phyloP scores from a whole-genome alignment of 2,888 invertebrate genomes.

The Taphrorychus bicolor region DNA sequence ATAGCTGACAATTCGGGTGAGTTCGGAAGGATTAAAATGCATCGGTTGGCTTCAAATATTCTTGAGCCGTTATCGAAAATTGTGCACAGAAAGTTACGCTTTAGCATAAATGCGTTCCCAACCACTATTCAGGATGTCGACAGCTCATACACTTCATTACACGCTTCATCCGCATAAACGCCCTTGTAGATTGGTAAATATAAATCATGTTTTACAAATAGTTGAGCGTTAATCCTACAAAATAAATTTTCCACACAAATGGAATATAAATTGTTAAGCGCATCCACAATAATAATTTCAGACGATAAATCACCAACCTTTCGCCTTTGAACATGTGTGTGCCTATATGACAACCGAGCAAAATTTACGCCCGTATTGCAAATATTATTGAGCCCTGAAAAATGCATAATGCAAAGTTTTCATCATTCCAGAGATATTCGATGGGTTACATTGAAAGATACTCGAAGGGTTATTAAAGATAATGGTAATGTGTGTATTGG shows the following conservation, averaged over 20 bases:
- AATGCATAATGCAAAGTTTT: too few relatives aligned
- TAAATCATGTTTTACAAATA: slow-evolving; percentile 11
- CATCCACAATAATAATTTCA: slow-evolving; percentile 14
- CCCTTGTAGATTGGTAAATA: slow-evolving; percentile 11
- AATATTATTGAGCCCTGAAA: too few relatives aligned
- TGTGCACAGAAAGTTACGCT: neutral
- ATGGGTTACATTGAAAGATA: too few relatives aligned
- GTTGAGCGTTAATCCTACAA: slow-evolving; percentile 8
- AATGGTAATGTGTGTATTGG: too few relatives aligned
- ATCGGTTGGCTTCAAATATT: neutral
- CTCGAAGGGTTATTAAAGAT: too few relatives aligned
- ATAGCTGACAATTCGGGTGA: neutral
- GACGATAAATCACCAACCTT: slow-evolving; percentile 12
- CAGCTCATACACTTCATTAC: slow-evolving; percentile 15
- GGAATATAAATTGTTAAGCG: slow-evolving; percentile 15
- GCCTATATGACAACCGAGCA: neutral
- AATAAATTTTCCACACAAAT: slow-evolving; percentile 17
- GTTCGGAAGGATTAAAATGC: neutral
- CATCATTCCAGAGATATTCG: too few relatives aligned
- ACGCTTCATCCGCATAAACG: slow-evolving; percentile 16
- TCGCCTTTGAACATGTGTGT: slow-evolving; percentile 6
- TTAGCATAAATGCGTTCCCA: neutral
- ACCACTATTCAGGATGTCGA: slow-evolving; percentile 8
- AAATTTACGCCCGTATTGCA: too few relatives aligned
- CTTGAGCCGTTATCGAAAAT: neutral